Evolutionary conservation across 2,797 vertebrate genomes (phyloP).

Genomic region (Sarcophilus harrisii): DNA sequence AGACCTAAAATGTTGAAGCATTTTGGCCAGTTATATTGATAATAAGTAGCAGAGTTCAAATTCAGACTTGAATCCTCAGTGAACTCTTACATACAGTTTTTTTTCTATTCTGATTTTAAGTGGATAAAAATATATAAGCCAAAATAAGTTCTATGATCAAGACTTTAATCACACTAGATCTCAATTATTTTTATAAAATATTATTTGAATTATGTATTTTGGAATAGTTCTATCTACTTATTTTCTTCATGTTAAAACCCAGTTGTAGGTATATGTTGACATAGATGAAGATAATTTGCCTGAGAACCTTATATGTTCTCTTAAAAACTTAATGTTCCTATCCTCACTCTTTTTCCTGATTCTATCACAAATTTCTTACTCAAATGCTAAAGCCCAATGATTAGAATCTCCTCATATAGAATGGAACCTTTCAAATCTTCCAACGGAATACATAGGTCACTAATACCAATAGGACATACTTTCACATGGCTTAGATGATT

Average conservation of each 20-base stretch:
- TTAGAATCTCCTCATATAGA: neutral
- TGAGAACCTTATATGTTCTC: neutral
- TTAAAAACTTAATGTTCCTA: neutral
- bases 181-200: constrained; percentile 38
- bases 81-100: neutral
- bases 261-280: neutral
- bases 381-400: constrained; percentile 23
- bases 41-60: neutral
- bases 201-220: constrained; percentile 53
- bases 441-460: constrained; percentile 48
- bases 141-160: neutral
- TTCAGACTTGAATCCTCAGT: neutral
- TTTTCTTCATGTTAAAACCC: neutral
- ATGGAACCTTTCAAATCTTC: constrained; percentile 36
- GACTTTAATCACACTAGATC: neutral
- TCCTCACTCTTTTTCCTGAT: neutral
- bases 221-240: constrained; percentile 20
- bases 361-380: neutral
- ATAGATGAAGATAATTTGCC: neutral
- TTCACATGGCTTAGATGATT: constrained; percentile 42
- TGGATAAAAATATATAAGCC: neutral
- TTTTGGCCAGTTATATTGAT: neutral
- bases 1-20: neutral
- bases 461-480: constrained; percentile 50
- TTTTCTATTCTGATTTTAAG: constrained; percentile 29